Evolutionary conservation across 2,888 invertebrate genomes (phyloP).

Genomic region (Chloroclysta siterata): DNA sequence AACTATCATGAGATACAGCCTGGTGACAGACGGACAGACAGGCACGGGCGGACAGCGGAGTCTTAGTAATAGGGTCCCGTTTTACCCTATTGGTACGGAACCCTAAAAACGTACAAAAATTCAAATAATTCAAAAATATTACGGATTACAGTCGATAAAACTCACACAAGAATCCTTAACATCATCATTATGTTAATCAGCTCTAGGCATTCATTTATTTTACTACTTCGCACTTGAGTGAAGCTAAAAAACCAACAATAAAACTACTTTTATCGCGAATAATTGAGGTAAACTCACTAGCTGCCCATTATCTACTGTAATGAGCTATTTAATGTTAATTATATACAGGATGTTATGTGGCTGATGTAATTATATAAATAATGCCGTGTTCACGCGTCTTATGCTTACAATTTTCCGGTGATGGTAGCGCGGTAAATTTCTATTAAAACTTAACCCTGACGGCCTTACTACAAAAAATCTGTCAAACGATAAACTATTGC

Average conservation of each 20-base stretch:
- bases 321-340: constrained; percentile 80
- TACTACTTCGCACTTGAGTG: constrained; percentile 12
- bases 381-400: constrained; percentile 54
- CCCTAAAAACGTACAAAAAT: too few species aligned
- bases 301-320: constrained; percentile 72
- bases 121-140: too few species aligned
- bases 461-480: too few species aligned
- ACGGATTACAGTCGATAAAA: too few species aligned
- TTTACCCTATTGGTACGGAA: too few species aligned
- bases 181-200: too few species aligned
- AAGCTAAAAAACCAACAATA: constrained; percentile 37
- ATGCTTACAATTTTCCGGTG: constrained; percentile 71
- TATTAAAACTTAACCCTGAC: constrained; percentile 41
- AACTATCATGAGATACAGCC: too few species aligned
- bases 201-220: neutral
- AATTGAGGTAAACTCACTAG: constrained; percentile 70
- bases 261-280: constrained; percentile 37
- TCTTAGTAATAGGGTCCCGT: too few species aligned
- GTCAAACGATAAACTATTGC: too few species aligned
- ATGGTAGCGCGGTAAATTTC: constrained; percentile 65
- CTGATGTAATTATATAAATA: constrained; percentile 75
- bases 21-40: too few species aligned
- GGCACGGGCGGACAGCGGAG: too few species aligned
- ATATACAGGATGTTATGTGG: constrained; percentile 72
- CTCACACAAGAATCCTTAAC: too few species aligned